Evolutionary conservation across 2,113 vertebrate genomes (phyloP).

Genomic region (Apeltes quadracus): DNA sequence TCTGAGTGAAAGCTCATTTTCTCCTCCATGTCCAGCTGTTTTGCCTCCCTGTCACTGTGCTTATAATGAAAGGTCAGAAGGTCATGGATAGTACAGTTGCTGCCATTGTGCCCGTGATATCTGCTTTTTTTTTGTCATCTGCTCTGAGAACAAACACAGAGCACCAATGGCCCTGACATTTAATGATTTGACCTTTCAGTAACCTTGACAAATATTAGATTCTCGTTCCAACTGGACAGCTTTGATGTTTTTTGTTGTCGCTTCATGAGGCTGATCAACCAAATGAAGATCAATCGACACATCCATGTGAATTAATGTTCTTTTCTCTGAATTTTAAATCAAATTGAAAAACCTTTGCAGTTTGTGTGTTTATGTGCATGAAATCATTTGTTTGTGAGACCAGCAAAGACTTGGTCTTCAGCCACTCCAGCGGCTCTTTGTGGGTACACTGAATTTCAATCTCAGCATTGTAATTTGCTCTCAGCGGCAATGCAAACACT

Average conservation of each 20-base stretch:
- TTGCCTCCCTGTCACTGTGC: slow-evolving; percentile 67
- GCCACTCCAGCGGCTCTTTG: background rate
- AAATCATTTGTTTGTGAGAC: background rate
- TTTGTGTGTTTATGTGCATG: background rate
- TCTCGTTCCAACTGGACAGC: slow-evolving; percentile 35
- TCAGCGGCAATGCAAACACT: background rate
- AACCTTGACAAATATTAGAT: slow-evolving; percentile 57
- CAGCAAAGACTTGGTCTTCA: background rate
- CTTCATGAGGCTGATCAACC: slow-evolving; percentile 3
- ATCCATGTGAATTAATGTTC: background rate
- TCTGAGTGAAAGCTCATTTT: slow-evolving; percentile 70
- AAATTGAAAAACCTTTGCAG: background rate
- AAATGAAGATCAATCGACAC: slow-evolving; percentile 43
- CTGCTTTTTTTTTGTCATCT: slow-evolving; percentile 55
- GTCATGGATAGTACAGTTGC: slow-evolving; percentile 59
- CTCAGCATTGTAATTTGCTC: background rate
- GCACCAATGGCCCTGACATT: slow-evolving; percentile 22
- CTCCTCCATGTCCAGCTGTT: slow-evolving; percentile 59
- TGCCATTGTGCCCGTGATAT: slow-evolving; percentile 60
- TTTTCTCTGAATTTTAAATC: background rate
- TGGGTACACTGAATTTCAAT: background rate
- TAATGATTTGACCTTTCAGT: slow-evolving; percentile 46
- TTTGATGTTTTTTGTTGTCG: slow-evolving; percentile 20
- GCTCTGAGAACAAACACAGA: slow-evolving; percentile 47
- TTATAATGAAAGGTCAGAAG: slow-evolving; percentile 69